Evolutionary conservation across 1,140 invertebrate genomes (phyloP).

Genomic region (Sycophila sp.): DNA sequence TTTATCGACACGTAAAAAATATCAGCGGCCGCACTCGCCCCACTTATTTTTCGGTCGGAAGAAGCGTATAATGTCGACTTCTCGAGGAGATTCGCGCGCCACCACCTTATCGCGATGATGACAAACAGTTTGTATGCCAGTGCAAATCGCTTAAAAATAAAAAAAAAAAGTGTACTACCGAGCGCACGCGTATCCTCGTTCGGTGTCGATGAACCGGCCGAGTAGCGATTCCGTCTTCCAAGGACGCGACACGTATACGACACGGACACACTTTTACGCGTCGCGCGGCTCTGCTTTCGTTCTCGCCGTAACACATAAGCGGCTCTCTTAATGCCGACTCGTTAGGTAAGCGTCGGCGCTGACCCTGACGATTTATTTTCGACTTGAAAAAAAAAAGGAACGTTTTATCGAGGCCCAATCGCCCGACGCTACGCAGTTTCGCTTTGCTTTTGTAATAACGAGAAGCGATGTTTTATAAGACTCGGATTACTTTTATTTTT

Average conservation of each 20-base stretch:
- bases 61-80: not conserved
- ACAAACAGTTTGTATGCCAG: not conserved
- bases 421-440: not conserved
- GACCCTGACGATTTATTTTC: constrained; percentile 34
- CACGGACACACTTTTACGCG: too few relatives aligned
- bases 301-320: too few relatives aligned
- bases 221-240: constrained; percentile 56
- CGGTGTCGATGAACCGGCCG: constrained; percentile 59
- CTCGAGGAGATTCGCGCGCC: not conserved
- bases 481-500: too few relatives aligned
- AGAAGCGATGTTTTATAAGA: too few relatives aligned
- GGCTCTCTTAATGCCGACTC: constrained; percentile 3
- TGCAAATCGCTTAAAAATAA: not conserved
- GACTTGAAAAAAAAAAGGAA: not conserved
- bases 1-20: too few relatives aligned
- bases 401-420: not conserved
- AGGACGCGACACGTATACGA: constrained; percentile 58
- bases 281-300: constrained; percentile 51
- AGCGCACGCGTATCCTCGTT: constrained; percentile 56
- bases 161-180: constrained; percentile 1
- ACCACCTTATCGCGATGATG: not conserved
- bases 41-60: not conserved
- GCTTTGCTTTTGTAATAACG: too few relatives aligned
- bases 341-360: constrained; percentile 14
- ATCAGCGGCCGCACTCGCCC: too few relatives aligned